These are phyloP conservation scores for Drosophila phalerata DNA, from an alignment of 2,888 invertebrate genomes.

Conservation along the genomic window DNA sequence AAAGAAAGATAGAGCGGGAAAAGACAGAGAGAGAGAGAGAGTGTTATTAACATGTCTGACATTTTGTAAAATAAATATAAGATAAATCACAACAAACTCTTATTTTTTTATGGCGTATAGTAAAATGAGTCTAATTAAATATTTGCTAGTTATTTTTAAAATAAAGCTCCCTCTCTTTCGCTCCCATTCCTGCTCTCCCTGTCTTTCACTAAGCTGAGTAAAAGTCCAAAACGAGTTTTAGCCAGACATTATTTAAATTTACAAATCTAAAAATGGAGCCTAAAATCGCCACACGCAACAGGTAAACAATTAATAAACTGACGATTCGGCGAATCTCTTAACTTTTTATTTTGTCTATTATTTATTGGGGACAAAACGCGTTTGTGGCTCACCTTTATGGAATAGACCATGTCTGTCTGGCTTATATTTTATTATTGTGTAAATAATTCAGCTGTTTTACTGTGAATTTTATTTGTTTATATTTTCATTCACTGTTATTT, in stretches of 20 bases:
- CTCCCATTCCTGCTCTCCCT: neutral
- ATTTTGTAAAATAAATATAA: constrained; percentile 32
- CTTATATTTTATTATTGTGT: constrained; percentile 9
- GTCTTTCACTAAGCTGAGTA: constrained; percentile 18
- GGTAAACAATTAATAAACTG: constrained; percentile 8
- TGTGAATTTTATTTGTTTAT: constrained; percentile 31
- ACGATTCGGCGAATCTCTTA: constrained; percentile 2
- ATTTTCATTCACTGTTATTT: constrained; percentile 20
- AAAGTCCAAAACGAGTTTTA: constrained; percentile 44
- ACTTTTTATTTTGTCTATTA: constrained; percentile 10
- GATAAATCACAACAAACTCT: constrained; percentile 31
- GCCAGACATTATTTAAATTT: constrained; percentile 16
- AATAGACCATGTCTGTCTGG: constrained; percentile 68
- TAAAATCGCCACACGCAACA: neutral
- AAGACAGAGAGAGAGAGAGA: neutral
- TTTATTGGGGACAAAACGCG: constrained; percentile 10
- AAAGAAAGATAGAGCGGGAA: neutral
- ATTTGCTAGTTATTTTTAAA: neutral
- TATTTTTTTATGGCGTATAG: neutral
- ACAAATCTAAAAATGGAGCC: constrained; percentile 13
- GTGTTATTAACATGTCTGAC: constrained; percentile 20
- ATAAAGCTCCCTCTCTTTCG: neutral
- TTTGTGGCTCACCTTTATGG: constrained; percentile 75
- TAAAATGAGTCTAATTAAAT: constrained; percentile 1
- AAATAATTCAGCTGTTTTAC: neutral